Percentiles rank a stretch among this genome's conserved stretches.
Conservation (phyloP, 2,888 invertebrate genomes). For the Lucinisca nassula region DNA sequence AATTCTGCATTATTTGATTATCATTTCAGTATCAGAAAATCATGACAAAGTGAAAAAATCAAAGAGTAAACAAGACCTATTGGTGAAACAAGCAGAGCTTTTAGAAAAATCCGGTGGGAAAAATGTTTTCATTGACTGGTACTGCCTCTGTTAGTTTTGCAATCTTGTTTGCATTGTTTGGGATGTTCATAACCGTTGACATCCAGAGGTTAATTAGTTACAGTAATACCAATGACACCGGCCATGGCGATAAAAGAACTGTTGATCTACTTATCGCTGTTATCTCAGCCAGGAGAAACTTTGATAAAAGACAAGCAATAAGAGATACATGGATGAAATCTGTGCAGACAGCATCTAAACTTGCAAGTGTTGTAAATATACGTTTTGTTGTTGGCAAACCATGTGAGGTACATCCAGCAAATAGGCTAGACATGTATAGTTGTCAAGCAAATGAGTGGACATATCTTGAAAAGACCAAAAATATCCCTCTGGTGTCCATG, state of each 20-base stretch:
- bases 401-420: constrained; percentile 47
- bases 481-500: not conserved
- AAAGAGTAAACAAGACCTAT: too few species aligned
- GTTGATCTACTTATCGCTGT: constrained; percentile 37
- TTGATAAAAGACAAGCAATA: constrained; percentile 41
- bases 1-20: too few species aligned
- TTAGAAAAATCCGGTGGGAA: too few species aligned
- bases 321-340: constrained; percentile 52
- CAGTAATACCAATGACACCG: not conserved
- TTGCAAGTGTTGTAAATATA: not conserved
- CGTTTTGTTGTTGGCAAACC: constrained; percentile 59
- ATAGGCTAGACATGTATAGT: constrained; percentile 19
- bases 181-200: not conserved
- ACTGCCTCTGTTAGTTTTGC: too few species aligned
- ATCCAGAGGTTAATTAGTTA: not conserved
- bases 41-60: too few species aligned
- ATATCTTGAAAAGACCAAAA: not conserved
- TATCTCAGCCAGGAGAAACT: constrained; percentile 57
- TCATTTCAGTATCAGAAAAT: too few species aligned
- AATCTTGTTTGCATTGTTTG: not conserved
- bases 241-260: not conserved
- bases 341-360: not conserved
- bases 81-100: too few species aligned
- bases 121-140: too few species aligned
- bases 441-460: not conserved